These are phyloP conservation scores for Polylopha cassiicola DNA, from an alignment of 2,888 invertebrate genomes.

Conservation along the genomic window DNA sequence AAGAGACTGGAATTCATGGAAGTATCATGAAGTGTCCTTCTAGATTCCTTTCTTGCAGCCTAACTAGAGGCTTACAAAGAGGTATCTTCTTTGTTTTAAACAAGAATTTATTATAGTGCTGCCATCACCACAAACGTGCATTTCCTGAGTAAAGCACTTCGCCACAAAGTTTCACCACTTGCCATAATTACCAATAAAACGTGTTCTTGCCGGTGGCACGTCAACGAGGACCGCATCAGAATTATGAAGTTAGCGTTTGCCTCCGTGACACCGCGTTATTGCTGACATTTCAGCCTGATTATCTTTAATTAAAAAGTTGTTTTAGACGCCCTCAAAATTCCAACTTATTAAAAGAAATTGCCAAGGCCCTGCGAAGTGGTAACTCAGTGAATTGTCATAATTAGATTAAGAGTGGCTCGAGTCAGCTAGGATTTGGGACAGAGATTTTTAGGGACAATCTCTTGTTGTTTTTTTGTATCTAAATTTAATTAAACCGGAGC, in stretches of 20 bases:
- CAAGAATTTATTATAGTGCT: conserved; percentile 67
- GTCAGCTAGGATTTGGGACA: conserved; percentile 40
- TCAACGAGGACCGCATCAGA: conserved; percentile 51
- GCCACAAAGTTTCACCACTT: conserved; percentile 64
- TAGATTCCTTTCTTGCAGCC: conserved; percentile 45
- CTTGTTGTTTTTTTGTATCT: conserved; percentile 9
- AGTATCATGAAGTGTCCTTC: conserved; percentile 42
- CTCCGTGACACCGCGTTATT: conserved; percentile 60
- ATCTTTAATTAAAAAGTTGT: conserved; percentile 74
- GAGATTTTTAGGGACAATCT: conserved; percentile 26
- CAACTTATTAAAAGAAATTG: conserved; percentile 69
- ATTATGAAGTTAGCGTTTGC: conserved; percentile 59
- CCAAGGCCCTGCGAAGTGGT: conserved; percentile 55
- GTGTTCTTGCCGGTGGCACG: conserved; percentile 54
- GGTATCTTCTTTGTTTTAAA: conserved; percentile 66
- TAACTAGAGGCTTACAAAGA: conserved; percentile 66
- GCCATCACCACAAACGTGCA: conserved; percentile 65
- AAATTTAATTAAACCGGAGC: not conserved
- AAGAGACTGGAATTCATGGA: conserved; percentile 39
- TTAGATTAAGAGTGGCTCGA: conserved; percentile 55
- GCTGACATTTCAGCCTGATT: conserved; percentile 65
- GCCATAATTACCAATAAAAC: conserved; percentile 68
- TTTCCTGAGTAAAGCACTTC: conserved; percentile 50
- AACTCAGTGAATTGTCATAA: conserved; percentile 64
- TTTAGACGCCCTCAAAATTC: conserved; percentile 57